Evolutionary conservation across 2,797 vertebrate genomes (phyloP).

Genomic region (Neostethus bicornis): DNA sequence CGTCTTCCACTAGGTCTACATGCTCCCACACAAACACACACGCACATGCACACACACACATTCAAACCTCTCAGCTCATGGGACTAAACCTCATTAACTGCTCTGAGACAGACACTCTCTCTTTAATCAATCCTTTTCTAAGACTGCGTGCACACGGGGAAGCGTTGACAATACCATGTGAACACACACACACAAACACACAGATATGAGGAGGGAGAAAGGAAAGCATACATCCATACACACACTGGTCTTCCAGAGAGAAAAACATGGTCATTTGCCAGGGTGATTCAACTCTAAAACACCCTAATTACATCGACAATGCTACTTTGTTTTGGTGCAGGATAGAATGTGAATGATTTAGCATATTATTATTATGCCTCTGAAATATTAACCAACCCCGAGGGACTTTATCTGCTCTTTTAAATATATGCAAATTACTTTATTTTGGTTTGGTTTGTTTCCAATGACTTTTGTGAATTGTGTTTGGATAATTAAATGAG

Average conservation of each 20-base stretch:
- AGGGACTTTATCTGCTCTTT: constrained; percentile 81
- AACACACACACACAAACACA: constrained; percentile 41
- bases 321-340: constrained; percentile 80
- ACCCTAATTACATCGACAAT: constrained; percentile 81
- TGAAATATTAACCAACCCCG: constrained; percentile 83
- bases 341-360: constrained; percentile 83
- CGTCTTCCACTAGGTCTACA: constrained; percentile 70
- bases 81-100: constrained; percentile 87
- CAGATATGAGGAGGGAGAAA: constrained; percentile 3
- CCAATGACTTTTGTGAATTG: constrained; percentile 81
- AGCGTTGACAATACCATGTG: constrained; percentile 77
- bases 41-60: constrained; percentile 50
- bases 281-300: constrained; percentile 81
- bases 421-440: constrained; percentile 85
- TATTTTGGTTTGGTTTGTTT: constrained; percentile 82
- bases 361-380: constrained; percentile 83
- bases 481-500: constrained; percentile 81
- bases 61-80: constrained; percentile 75
- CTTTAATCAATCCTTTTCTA: constrained; percentile 86
- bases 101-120: constrained; percentile 84
- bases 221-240: constrained; percentile 35
- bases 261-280: constrained; percentile 81
- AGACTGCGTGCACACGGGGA: constrained; percentile 75
- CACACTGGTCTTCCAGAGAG: constrained; percentile 72
- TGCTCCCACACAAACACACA: constrained; percentile 58